These are phyloP conservation scores for Minunthozetes semirufus DNA, from an alignment of 2,888 invertebrate genomes.

Conservation along the genomic window DNA sequence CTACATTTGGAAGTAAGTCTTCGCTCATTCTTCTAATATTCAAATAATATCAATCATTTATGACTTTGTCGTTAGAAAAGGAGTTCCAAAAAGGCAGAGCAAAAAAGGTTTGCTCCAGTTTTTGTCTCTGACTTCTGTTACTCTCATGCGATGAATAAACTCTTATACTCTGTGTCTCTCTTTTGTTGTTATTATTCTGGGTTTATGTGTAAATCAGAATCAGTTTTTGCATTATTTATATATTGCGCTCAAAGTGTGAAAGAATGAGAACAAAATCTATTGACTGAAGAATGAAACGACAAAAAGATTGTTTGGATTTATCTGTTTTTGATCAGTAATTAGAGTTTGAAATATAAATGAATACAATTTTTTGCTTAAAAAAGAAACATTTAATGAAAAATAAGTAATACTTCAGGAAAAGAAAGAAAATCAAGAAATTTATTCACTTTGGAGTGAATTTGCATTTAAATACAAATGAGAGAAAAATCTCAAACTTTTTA, in stretches of 20 bases:
- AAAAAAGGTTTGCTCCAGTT: not conserved
- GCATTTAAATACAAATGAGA: not conserved
- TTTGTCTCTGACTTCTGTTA: not conserved
- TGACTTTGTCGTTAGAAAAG: not conserved
- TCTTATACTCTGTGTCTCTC: not conserved
- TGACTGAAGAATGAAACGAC: not conserved
- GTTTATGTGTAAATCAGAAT: slow-evolving; percentile 11
- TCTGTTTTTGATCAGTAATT: slow-evolving; percentile 10
- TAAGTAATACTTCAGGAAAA: not conserved
- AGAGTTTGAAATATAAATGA: not conserved
- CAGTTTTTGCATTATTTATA: slow-evolving; percentile 9
- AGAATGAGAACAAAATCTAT: not conserved
- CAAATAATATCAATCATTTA: slow-evolving; percentile 15
- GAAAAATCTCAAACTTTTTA: not conserved
- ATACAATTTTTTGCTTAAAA: not conserved
- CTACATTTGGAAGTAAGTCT: not conserved
- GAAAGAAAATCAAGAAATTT: not conserved
- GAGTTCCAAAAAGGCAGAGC: not conserved
- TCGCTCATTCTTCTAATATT: not conserved
- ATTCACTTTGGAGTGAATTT: not conserved
- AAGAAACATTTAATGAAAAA: not conserved
- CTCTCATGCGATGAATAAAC: not conserved
- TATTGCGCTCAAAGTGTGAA: not conserved
- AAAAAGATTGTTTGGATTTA: not conserved
- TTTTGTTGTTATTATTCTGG: not conserved